phyloP scores from a whole-genome alignment of 2,797 vertebrate genomes.

The Phalloptychus januarius region DNA sequence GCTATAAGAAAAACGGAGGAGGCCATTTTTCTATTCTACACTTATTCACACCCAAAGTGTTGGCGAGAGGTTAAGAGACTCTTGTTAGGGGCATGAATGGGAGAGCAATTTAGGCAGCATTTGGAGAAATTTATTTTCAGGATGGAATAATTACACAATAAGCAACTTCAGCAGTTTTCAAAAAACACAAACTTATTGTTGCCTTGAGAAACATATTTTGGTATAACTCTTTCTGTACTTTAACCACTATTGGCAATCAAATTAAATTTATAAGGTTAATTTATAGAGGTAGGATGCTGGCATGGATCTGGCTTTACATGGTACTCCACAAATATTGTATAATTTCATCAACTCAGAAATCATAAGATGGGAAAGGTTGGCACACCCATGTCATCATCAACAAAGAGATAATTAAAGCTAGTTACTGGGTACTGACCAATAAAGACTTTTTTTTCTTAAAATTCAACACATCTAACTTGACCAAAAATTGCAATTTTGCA shows the following conservation, averaged over 20 bases:
- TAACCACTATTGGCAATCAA: neutral
- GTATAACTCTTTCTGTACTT: neutral
- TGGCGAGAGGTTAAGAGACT: neutral
- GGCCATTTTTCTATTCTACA: slow-evolving; percentile 9
- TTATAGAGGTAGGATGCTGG: neutral
- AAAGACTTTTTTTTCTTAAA: neutral
- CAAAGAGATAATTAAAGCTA: neutral
- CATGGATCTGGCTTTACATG: neutral
- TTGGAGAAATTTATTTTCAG: neutral
- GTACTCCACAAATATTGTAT: neutral
- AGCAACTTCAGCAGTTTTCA: neutral
- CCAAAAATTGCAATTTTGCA: neutral
- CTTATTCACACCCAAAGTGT: slow-evolving; percentile 20
- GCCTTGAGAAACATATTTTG: neutral
- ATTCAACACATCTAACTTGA: neutral
- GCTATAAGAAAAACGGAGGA: slow-evolving; percentile 10
- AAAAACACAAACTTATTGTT: neutral
- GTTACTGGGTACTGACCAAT: neutral
- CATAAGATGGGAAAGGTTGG: neutral
- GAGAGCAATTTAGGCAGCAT: neutral
- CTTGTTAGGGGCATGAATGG: neutral
- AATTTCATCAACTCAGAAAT: neutral
- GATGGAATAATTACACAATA: neutral
- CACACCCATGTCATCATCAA: neutral
- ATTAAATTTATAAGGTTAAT: neutral